These are phyloP conservation scores for Clarias gariepinus DNA, from an alignment of 2,113 vertebrate species.

Conservation along the genomic window DNA sequence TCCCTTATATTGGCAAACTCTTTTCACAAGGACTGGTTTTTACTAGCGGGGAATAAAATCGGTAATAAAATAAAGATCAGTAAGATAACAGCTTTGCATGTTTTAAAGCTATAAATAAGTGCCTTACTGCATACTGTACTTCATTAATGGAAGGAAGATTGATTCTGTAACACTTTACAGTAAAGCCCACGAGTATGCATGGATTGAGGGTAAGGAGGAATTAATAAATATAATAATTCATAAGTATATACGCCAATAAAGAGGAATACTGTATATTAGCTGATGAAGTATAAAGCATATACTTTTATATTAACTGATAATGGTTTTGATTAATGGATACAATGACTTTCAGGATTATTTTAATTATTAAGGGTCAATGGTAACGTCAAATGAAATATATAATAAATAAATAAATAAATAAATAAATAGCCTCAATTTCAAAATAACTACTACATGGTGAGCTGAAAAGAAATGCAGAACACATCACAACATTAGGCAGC, in stretches of 20 bases:
- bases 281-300: neutral
- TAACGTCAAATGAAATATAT: neutral
- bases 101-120: neutral
- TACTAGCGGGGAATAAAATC: neutral
- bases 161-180: neutral
- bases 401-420: no score
- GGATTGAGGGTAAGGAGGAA: neutral
- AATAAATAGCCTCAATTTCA: neutral
- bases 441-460: neutral
- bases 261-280: neutral
- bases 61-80: neutral
- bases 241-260: neutral
- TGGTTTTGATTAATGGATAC: neutral
- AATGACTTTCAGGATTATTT: neutral
- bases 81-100: neutral
- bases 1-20: neutral
- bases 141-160: neutral
- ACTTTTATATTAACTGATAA: neutral
- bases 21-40: slow-evolving; percentile 20
- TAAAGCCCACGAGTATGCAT: neutral
- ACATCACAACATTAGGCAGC: neutral
- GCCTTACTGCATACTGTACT: neutral
- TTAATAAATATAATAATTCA: neutral
- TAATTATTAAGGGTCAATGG: neutral
- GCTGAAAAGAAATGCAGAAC: neutral